phyloP scores from a whole-genome alignment of 2,888 invertebrate genomes.

The Endomychus coccineus region DNA sequence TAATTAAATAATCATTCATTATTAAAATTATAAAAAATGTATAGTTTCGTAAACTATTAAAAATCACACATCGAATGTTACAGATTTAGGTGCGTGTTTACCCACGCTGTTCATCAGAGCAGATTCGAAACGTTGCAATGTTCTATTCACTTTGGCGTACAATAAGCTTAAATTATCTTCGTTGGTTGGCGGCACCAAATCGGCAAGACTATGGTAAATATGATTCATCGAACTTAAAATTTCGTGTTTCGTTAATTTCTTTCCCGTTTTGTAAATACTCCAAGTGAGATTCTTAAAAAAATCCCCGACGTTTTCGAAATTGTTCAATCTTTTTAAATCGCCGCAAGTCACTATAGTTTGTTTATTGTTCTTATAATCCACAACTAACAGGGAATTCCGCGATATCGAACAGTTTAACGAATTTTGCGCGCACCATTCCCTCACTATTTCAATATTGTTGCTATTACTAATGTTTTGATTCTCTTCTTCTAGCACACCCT shows the following conservation, averaged over 20 bases:
- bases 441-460: constrained; percentile 22
- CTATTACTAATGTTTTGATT: constrained; percentile 11
- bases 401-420: constrained; percentile 26
- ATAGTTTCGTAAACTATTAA: no score
- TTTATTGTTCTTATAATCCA: constrained; percentile 26
- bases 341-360: constrained; percentile 25
- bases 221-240: constrained; percentile 34
- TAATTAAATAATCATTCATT: no score
- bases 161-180: constrained; percentile 38
- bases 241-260: constrained; percentile 32
- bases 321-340: constrained; percentile 21
- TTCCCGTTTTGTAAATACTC: constrained; percentile 25
- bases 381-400: constrained; percentile 27
- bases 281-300: constrained; percentile 32
- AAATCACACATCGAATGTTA: constrained; percentile 32
- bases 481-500: constrained; percentile 42
- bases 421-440: constrained; percentile 29
- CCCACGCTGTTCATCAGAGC: constrained; percentile 32
- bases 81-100: constrained; percentile 32
- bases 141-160: constrained; percentile 39
- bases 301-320: constrained; percentile 28
- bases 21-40: no score
- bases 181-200: constrained; percentile 33
- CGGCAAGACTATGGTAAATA: constrained; percentile 35
- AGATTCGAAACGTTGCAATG: constrained; percentile 38